A percentile compares a stretch with the other conserved stretches of the same genome.
These are phyloP conservation scores for Trypoxylon attenuatum DNA, from an alignment of 2,888 invertebrate genomes.

Conservation along the genomic window DNA sequence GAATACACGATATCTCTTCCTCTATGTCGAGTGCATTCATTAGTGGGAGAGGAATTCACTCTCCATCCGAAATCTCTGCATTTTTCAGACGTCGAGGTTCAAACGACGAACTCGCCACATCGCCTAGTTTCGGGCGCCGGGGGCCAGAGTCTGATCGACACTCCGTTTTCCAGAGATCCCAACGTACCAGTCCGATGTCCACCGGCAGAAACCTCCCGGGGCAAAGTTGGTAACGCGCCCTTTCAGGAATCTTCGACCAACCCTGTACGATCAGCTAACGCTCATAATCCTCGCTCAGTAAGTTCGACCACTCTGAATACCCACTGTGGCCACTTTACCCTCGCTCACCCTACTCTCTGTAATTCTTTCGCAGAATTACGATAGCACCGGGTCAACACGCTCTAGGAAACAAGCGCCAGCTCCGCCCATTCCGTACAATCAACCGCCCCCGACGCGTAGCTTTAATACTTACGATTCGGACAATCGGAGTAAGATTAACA, in stretches of 20 bases:
- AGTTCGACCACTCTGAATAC: conserved; percentile 37
- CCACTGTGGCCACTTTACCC: background rate
- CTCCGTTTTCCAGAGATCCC: conserved; percentile 73
- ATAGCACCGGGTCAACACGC: conserved; percentile 81
- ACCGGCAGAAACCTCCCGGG: conserved; percentile 57
- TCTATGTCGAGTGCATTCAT: conserved; percentile 35
- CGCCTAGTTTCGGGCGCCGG: conserved; percentile 62
- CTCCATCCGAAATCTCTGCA: conserved; percentile 44
- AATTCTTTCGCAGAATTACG: conserved; percentile 65
- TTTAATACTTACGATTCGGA: conserved; percentile 56
- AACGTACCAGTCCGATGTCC: conserved; percentile 69
- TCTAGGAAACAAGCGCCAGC: conserved; percentile 74
- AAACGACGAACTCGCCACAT: conserved; percentile 73
- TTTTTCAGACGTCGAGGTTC: conserved; percentile 71
- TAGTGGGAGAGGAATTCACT: conserved; percentile 32
- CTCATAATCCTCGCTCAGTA: conserved; percentile 68
- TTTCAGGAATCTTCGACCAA: conserved; percentile 53
- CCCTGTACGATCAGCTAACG: conserved; percentile 57
- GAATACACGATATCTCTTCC: conserved; percentile 5
- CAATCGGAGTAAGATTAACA: conserved; percentile 48
- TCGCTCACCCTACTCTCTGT: background rate
- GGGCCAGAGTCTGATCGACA: conserved; percentile 72
- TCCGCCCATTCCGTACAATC: conserved; percentile 65
- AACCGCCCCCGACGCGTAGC: conserved; percentile 46
- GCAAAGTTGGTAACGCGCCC: conserved; percentile 46